These are phyloP conservation scores for Crambe crambe DNA, from an alignment of 37 sponge, comb jelly and placozoan genomes.

Conservation along the genomic window DNA sequence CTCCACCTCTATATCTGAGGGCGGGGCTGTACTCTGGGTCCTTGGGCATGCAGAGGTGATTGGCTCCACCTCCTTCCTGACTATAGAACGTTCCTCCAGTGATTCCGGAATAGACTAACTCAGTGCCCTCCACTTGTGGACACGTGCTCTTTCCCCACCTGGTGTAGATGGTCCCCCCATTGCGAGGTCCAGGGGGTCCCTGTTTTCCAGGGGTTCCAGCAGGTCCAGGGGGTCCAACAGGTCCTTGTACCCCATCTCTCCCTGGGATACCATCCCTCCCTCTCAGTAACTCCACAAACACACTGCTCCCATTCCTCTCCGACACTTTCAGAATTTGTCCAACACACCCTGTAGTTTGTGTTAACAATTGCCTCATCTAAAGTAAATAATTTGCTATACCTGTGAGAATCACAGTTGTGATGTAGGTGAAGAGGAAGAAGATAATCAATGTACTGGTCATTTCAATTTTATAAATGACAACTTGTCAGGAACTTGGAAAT, in stretches of 20 bases:
- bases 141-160: constrained; percentile 39
- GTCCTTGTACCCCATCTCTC: constrained; percentile 8
- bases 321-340: constrained; percentile 1
- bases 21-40: constrained; percentile 2
- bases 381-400: no score
- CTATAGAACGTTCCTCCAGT: background rate
- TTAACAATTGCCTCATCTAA: no score
- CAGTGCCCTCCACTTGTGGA: constrained; percentile 3
- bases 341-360: background rate
- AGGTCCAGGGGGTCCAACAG: background rate
- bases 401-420: background rate
- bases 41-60: constrained; percentile 18
- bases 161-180: constrained; percentile 20
- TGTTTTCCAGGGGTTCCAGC: background rate
- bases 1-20: background rate
- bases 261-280: constrained; percentile 17
- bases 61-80: background rate
- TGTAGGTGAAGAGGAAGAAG: background rate
- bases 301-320: background rate
- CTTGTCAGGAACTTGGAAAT: no score
- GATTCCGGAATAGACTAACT: constrained; percentile 22
- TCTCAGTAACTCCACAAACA: constrained; percentile 9
- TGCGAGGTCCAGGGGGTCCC: constrained; percentile 18
- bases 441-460: background rate
- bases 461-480: no score